Base-by-base conservation (phyloP, 1,140 invertebrate species). In the Papilio aristodemus region DNA sequence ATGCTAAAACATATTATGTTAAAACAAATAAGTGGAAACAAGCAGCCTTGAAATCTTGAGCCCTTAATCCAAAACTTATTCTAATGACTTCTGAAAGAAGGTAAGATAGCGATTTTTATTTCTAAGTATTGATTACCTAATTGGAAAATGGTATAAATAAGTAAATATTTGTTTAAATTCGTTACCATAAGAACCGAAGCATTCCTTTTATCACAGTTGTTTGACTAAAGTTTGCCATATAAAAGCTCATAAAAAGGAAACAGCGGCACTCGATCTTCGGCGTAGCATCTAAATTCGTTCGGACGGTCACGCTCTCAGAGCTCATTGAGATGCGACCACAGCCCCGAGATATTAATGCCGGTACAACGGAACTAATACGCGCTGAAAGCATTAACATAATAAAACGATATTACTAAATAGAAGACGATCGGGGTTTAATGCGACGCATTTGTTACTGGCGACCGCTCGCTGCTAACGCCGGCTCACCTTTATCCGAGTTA, bases 241-340 rank as follows among this genome's bases (percentile, higher is more conserved):
- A 54, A 54, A 54, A 54, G 19, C 46, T 54, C 46, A 10, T 54
- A 54, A 54, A 54, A 54, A 25, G 46, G 19, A 54, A 54, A 22
- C 46, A 11, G 17, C 43, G 43, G 17, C 19, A 19, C 19, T 54
- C 19, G 46, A 54, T 54, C 46, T 54, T 54, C 19, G 19, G n/a
- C 46, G 59, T 39, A 38, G 27, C 32, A 62, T 62, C 59, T 62
- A 62, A 62, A 62, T 62, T 38, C 59, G 36, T 38, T 62, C 25
- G 22, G n/a, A 38, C 32, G 14, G 59, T 62, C 59, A 46, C 69
- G 67, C 70, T 71, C 70, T 71, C 69, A 66, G 70, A 36, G 67
- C 73, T 71, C 64, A 78, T 82, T 78, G 78, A 60, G 71, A 78
- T 76, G 71, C 71, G 74, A 77, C 79, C 78, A 79, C 70, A 78